phyloP scores from a whole-genome alignment of 2,113 vertebrate species.

The Clarias gariepinus region DNA sequence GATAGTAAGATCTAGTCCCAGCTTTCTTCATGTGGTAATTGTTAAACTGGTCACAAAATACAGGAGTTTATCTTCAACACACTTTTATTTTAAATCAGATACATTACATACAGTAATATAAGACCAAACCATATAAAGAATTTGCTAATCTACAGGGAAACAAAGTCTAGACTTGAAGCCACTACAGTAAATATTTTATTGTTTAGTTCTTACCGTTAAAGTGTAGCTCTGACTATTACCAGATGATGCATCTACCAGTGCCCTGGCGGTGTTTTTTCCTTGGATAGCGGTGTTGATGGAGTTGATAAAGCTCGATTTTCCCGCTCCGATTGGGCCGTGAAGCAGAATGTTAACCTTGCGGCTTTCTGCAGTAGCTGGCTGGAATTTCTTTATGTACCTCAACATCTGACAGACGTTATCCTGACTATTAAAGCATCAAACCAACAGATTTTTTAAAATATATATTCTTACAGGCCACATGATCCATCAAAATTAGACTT shows the following conservation, averaged over 20 bases:
- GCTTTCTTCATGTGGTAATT: constrained; percentile 16
- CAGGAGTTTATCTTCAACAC: neutral
- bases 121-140: neutral
- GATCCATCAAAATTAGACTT: neutral
- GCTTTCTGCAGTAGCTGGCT: neutral
- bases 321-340: constrained; percentile 11
- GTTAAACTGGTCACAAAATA: constrained; percentile 25
- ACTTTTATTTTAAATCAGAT: no score
- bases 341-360: constrained; percentile 1
- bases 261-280: neutral
- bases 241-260: neutral
- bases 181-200: neutral
- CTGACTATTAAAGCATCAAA: neutral
- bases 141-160: no score
- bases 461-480: neutral
- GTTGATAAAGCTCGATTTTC: constrained; percentile 17
- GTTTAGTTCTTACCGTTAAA: neutral
- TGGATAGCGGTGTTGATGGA: neutral
- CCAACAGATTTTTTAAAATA: no score
- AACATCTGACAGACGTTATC: neutral
- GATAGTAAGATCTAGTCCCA: neutral
- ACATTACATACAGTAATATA: neutral
- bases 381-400: neutral
- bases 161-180: no score
- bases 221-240: neutral